Evolutionary conservation across 2,797 vertebrate species (phyloP), one percentile per base, ranked within the genome.

Genomic region (Thripadectes ignobilis): DNA sequence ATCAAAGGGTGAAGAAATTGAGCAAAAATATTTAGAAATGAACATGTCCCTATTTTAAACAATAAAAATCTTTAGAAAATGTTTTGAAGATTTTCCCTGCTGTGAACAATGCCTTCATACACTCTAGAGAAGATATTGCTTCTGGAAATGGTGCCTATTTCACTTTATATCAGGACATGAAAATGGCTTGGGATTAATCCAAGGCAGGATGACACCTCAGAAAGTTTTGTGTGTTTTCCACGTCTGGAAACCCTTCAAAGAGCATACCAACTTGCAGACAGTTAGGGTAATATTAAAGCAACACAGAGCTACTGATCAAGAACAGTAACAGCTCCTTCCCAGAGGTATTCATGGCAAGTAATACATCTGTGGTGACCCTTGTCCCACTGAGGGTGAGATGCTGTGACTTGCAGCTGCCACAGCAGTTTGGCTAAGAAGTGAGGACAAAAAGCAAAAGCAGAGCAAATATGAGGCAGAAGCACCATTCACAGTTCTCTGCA

Each of bases 381-480:
- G 34, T 61, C 9, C 49, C 10, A 3, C 17, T 4, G 23, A 36
- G n/a, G 27, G 9, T 30, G 57, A 32, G 57, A 39, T 0, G 4
- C 14, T 0, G 0, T 26, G 49, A 41, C 32, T 79, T 46, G 17
- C 14, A 39, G 29, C 46, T 79, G 26, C 45, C 22, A 17, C 7
- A 3, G 23, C 38, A 7, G 15, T 36, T 78, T 69, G 51, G 41
- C 6, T 58, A 19, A 78, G 24, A 49, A 84, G 14, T 17, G 36
- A 41, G 20, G 22, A 10, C 0, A 1, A 5, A 55, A 11, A 69
- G 21, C 7, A 45, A 66, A 81, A 4, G 0, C 10, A 45, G 5
- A 78, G 34, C 12, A 59, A 73, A 69, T 1, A 2, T 7, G 38
- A 63, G 38, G 10, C 30, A 62, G 38, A 65, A 49, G 5, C 23